A percentile compares a stretch with the other conserved stretches of the same genome.
Conservation (phyloP, 2,797 vertebrate species). For the Siniperca scherzeri region DNA sequence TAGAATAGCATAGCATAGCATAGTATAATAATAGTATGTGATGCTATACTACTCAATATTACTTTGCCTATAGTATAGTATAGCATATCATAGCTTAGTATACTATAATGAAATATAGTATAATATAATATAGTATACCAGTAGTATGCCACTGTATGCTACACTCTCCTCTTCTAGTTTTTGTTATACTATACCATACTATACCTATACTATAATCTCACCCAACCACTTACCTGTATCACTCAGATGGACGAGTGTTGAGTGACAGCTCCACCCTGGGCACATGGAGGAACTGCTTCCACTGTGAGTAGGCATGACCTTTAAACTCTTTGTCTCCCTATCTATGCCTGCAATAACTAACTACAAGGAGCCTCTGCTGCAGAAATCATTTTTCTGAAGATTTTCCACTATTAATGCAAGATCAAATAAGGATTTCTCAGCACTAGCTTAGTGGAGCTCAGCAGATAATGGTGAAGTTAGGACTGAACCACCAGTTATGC, state of each 20-base stretch:
- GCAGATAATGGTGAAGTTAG: background rate
- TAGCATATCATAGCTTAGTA: background rate
- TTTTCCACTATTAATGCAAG: background rate
- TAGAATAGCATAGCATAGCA: background rate
- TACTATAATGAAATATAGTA: background rate
- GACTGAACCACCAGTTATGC: background rate
- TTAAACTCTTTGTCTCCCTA: background rate
- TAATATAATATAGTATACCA: background rate
- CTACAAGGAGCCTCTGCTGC: background rate
- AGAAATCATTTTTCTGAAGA: background rate
- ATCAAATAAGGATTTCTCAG: slow-evolving; percentile 10
- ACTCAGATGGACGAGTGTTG: slow-evolving; percentile 87
- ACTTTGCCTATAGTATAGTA: background rate
- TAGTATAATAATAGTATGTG: background rate
- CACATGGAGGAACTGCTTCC: slow-evolving; percentile 91
- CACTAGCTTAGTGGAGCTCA: background rate
- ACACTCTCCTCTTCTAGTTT: background rate
- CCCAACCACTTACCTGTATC: background rate
- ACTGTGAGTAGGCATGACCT: slow-evolving; percentile 84
- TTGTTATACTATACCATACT: background rate
- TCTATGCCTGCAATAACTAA: background rate
- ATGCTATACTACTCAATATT: background rate
- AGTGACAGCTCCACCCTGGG: slow-evolving; percentile 83
- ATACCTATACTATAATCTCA: background rate
- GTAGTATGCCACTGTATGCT: background rate